Evolutionary conservation across 1,140 invertebrate genomes (phyloP).

Genomic region (Leptopilina boulardi): DNA sequence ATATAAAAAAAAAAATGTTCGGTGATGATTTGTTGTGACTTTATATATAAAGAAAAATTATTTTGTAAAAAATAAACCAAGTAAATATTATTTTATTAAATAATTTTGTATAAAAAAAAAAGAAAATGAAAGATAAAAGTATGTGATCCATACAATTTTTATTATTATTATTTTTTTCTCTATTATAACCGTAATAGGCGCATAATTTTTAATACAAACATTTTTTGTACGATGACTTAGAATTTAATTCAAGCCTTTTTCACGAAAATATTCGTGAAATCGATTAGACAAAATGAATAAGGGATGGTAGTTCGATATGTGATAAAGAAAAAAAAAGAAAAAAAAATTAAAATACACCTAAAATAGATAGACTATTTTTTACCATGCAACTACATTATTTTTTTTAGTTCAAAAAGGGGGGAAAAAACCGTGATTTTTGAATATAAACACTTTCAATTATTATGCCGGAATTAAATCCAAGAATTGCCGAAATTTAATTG

Average conservation of each 20-base stretch:
- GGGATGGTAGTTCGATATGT: constrained; percentile 44
- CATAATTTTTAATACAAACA: constrained; percentile 9
- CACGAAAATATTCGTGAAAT: background rate
- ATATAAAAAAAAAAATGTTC: background rate
- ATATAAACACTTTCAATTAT: constrained; percentile 31
- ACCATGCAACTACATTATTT: constrained; percentile 40
- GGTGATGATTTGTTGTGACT: constrained; percentile 4
- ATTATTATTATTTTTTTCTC: too few species aligned
- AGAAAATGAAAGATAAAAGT: background rate
- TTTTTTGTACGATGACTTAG: constrained; percentile 14
- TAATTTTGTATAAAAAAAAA: constrained; percentile 23
- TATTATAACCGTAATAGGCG: background rate
- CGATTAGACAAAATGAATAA: background rate
- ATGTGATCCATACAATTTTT: constrained; percentile 4
- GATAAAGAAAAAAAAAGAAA: constrained; percentile 38
- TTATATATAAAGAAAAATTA: constrained; percentile 1
- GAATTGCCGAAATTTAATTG: background rate
- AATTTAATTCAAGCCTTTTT: constrained; percentile 37
- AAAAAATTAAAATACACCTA: constrained; percentile 36
- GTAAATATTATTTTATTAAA: background rate
- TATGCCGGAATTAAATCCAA: background rate
- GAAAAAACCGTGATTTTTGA: constrained; percentile 15
- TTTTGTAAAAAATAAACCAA: constrained; percentile 6
- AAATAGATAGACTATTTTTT: constrained; percentile 47
- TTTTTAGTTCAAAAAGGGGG: constrained; percentile 34